Base-by-base conservation (phyloP, 2,888 invertebrate species). In the Atherix ibis region DNA sequence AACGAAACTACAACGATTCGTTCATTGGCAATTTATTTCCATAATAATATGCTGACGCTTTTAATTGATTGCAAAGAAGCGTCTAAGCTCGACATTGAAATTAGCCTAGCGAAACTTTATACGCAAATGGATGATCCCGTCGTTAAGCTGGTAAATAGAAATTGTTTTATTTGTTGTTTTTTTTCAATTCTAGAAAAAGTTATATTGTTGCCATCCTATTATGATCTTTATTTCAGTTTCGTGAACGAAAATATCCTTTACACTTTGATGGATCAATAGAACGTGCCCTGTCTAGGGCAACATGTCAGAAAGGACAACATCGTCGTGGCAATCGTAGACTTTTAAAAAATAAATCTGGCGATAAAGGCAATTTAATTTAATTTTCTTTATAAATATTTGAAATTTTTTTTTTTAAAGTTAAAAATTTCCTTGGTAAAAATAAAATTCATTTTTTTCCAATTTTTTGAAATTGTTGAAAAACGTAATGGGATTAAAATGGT, bases 51-150 rank as follows among this genome's bases (percentile, higher is more conserved):
- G 14, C 53, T 62, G 16, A 52, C 54, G 0, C 44, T 62, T 4
- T 44, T 51, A 35, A 53, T 61, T 28, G 61, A 62, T 44, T 62
- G 61, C 36, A 58, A 58, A 40, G 53, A 60, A 39, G 55, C 54
- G 29, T 49, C 57, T 0, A 49, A 50, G 24, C 53, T 58, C 31
- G 60, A 59, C 31, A 49, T 61, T 27, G 61, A 61, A 34, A 46
- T 56, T 44, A 58, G 53, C 38, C 44, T 62, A 17, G 44, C 58
- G 12, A 58, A 60, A 40, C 38, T 62, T 9, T 62, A 59, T 32
- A 50, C 53, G n/a, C 58, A 62, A 46, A 60, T 61, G 59, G 61
- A 62, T 40, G 61, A 62, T 44, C 59, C 61, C 16, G 50, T 58
- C 14, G 52, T 62, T 9, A 62, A 62, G 43, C 43, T 62, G 47